Evolutionary conservation across 2,797 vertebrate species (phyloP).

Genomic region (Australoheros facetus): DNA sequence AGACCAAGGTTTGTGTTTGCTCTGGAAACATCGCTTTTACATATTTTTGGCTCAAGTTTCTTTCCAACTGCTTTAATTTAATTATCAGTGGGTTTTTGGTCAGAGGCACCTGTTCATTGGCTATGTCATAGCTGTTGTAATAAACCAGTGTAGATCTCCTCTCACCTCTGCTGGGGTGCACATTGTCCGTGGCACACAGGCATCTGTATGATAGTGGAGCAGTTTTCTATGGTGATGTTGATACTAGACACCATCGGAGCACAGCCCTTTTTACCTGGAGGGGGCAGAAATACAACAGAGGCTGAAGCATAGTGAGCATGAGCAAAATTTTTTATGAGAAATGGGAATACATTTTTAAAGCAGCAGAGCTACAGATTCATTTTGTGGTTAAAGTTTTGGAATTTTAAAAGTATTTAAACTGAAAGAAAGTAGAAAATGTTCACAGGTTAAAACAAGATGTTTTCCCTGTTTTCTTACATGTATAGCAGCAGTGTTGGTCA

Average conservation of each 20-base stretch:
- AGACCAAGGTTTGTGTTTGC: too few species aligned
- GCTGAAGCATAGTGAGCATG: neutral
- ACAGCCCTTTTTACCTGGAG: constrained; percentile 62
- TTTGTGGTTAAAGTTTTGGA: neutral
- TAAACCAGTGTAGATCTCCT: neutral
- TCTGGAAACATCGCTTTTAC: too few species aligned
- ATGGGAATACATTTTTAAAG: neutral
- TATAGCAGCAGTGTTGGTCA: constrained; percentile 49
- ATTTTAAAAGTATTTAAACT: neutral
- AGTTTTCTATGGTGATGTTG: constrained; percentile 50
- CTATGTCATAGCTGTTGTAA: too few species aligned
- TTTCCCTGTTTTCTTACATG: constrained; percentile 50
- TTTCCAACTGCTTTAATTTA: too few species aligned
- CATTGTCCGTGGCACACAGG: constrained; percentile 73
- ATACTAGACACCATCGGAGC: constrained; percentile 42
- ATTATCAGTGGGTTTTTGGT: too few species aligned
- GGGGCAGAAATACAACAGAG: neutral
- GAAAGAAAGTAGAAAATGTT: neutral
- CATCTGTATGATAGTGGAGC: constrained; percentile 46
- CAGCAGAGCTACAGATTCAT: neutral
- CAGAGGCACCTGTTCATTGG: too few species aligned
- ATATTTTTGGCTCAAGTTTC: too few species aligned
- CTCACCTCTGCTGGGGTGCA: constrained; percentile 60
- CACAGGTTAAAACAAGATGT: neutral
- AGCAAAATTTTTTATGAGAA: neutral